Evolutionary conservation across 1,140 invertebrate species (phyloP).

Genomic region (Drosophila repletoides): DNA sequence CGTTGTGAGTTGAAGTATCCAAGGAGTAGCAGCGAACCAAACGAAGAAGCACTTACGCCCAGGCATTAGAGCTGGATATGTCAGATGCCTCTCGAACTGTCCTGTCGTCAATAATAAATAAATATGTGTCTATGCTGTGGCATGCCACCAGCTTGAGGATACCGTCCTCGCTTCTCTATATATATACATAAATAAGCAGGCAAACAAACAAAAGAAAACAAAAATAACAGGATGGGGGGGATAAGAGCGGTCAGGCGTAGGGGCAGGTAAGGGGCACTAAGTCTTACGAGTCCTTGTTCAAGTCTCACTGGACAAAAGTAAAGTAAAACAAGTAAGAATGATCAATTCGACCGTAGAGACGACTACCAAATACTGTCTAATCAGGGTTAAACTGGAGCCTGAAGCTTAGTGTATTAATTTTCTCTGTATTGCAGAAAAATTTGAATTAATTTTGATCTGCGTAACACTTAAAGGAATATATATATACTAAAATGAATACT

Average conservation of each 20-base stretch:
- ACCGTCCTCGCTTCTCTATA: neutral
- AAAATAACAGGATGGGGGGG: neutral
- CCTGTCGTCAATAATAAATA: conserved; percentile 75
- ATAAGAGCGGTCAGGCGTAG: neutral
- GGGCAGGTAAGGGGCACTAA: neutral
- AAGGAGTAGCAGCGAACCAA: conserved; percentile 65
- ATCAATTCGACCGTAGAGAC: too few species aligned
- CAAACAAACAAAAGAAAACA: neutral
- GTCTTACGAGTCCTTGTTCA: conserved; percentile 20
- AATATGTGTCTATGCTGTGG: conserved; percentile 76
- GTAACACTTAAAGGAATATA: too few species aligned
- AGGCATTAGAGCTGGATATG: conserved; percentile 53
- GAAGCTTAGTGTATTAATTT: too few species aligned
- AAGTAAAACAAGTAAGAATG: too few species aligned
- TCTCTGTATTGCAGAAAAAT: too few species aligned
- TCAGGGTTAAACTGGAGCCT: too few species aligned
- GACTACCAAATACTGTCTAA: too few species aligned
- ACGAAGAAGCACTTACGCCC: conserved; percentile 69
- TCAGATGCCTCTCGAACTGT: conserved; percentile 36
- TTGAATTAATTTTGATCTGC: too few species aligned
- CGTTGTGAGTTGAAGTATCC: conserved; percentile 46
- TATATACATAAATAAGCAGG: conserved; percentile 16
- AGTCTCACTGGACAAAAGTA: conserved; percentile 1
- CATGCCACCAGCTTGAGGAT: conserved; percentile 50
- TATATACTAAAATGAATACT: too few species aligned